A percentile compares a stretch with the other conserved stretches of the same genome.
Evolutionary conservation across 53 echinoderm and acorn worm genomes (phyloP).

Genomic region (Arbacia lixula): DNA sequence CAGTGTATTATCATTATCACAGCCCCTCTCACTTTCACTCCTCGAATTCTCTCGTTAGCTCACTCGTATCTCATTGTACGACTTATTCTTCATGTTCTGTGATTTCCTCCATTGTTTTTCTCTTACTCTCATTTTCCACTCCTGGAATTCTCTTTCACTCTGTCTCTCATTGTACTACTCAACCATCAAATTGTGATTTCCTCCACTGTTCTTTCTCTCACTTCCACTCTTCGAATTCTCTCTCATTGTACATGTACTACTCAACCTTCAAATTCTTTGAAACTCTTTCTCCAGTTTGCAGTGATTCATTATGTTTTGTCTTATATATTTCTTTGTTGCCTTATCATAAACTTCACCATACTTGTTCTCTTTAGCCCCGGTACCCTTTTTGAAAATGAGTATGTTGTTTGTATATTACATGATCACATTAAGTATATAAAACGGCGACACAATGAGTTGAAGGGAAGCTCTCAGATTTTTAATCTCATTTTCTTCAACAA

Average conservation of each 20-base stretch:
- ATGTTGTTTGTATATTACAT: no score
- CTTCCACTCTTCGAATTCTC: neutral
- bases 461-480: slow-evolving; percentile 37
- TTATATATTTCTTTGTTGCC: no score
- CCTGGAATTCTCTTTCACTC: neutral
- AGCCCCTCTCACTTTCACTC: neutral
- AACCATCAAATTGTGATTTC: no score
- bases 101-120: neutral
- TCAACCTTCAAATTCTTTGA: no score
- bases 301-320: no score
- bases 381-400: no score
- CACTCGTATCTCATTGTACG: neutral
- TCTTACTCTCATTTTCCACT: neutral
- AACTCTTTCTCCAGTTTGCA: no score
- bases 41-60: neutral
- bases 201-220: neutral
- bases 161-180: neutral
- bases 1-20: no score
- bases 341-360: no score
- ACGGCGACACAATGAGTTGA: neutral
- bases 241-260: no score
- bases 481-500: slow-evolving; percentile 39
- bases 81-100: neutral
- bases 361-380: no score
- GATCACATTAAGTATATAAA: no score